Evolutionary conservation across 1,140 invertebrate species (phyloP), one percentile per base, ranked within the genome.

Genomic region (Daktulosphaira vitifoliae): DNA sequence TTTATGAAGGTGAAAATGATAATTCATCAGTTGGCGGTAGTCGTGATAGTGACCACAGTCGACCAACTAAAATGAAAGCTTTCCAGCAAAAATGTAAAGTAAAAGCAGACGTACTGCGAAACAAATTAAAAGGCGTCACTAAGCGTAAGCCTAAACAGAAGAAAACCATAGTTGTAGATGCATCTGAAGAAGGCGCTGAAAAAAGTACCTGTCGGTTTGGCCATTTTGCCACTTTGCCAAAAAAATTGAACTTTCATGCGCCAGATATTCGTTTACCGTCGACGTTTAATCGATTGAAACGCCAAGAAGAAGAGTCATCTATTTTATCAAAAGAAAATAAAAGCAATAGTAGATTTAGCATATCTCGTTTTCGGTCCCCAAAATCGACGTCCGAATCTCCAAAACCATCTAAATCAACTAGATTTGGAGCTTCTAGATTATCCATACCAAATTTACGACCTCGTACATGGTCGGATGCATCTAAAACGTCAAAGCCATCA

Each of bases 381-480:
- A 62, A 20, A 13, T 76, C 71, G 71, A 76, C 74, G 68, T 76
- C 76, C 71, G 69, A 75, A 70, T 73, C 78, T 73, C 72, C 70
- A 71, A 71, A 76, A 67, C 76, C 64, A 16, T 49, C 33, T 65
- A 70, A 54, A 59, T 50, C 48, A 42, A 65, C 23, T 37, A 46
- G 29, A 18, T 18, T 48, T 16, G 56, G 56, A 9, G 56, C 23
- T 2, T 46, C 54, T 5, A 38, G 54, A 1, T 20, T 48, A 16
- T 62, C 56, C 44, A 33, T 62, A 22, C 42, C 56, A 0, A 6
- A 25, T 33, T 29, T 62, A 11, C 42, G 56, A 51, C 42, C 22
- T 16, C 67, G 49, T 50, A 66, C 29, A 20, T 67, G 52, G 53
- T 66, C 59, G 42, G 66, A 7, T n/a, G 54, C 54, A 0, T 59